Conservation (phyloP, 53 echinoderm and acorn worm genomes). For the Zoroaster sp. region DNA sequence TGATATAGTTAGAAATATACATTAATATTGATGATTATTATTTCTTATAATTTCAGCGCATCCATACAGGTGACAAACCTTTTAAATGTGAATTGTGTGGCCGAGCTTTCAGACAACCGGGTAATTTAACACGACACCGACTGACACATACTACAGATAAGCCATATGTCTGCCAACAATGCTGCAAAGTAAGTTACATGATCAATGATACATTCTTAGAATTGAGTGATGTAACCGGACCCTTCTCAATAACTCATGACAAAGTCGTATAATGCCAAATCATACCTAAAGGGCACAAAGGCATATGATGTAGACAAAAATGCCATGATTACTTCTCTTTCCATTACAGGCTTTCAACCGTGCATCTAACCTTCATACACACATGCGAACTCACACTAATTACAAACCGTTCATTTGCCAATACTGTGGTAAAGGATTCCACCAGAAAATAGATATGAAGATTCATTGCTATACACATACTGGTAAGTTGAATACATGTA, state of each 20-base stretch:
- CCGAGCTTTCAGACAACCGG: conserved; percentile 97
- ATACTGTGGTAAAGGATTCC: conserved; percentile 98
- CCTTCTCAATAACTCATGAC: no score
- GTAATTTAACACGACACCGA: conserved; percentile 94
- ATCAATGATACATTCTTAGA: no score
- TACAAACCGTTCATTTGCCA: conserved; percentile 95
- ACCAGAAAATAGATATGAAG: conserved; percentile 99
- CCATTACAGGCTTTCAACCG: conserved; percentile 97
- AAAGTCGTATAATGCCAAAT: no score
- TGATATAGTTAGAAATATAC: no score
- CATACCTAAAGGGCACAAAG: no score
- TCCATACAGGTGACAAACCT: conserved; percentile 97
- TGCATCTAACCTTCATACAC: conserved; percentile 95
- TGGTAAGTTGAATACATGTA: no score
- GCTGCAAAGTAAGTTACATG: conserved; percentile 85
- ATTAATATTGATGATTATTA: no score
- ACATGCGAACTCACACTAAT: conserved; percentile 98
- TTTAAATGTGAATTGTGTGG: conserved; percentile 95
- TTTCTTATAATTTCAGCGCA: conserved; percentile 70
- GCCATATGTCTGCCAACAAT: conserved; percentile 92
- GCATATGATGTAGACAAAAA: no score
- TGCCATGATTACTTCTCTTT: no score
- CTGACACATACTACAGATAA: conserved; percentile 98
- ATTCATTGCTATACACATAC: conserved; percentile 99
- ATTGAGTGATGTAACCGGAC: no score